Base-by-base conservation (phyloP, 2,797 vertebrate genomes). In the Podargus strigoides region DNA sequence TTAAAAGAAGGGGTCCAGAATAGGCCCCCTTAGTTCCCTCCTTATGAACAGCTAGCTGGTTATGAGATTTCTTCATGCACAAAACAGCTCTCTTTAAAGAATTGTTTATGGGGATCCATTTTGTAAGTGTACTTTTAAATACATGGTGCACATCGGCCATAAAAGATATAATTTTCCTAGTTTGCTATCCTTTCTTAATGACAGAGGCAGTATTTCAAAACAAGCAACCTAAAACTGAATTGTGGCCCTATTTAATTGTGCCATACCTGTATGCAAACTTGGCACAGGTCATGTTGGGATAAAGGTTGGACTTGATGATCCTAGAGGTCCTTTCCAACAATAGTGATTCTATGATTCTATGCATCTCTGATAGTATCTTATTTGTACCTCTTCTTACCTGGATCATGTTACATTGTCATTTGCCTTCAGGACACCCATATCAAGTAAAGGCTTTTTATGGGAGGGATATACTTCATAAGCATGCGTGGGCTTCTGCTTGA, bases 21-120 rank as follows among this genome's bases (percentile, higher is more conserved):
- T 4, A 75, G 10, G 53, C 8, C 14, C 28, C 14, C 5, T 78
- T 46, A 24, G 19, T 4, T 58, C 5, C 16, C 3, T 81, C 15
- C 9, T 52, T 42, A 20, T n/a, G 30, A 62, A 47, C 24, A 87
- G 20, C 5, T 75, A 4, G 21, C 21, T 0, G 0, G 17, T 37
- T 17, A 19, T 46, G 42, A 74, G 10, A 60, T 37, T 87, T 67
- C 19, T 41, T 32, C 8, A 27, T 28, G 23, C 55, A 21, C 17
- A 42, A 39, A 36, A 8, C 8, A 42, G 4, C 12, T 78, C 5
- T 8, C 12, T 37, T 64, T 27, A 60, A 30, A 77, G 20, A 80
- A 47, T 3, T 2, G 0, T 56, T 68, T 20, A 10, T 1, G 2
- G 8, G 4, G 27, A 46, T 70, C 12, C 6, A 14, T 77, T 76